Percentiles rank a stretch among this genome's conserved stretches.
Evolutionary conservation across 2,113 vertebrate species (phyloP).

Genomic region (Tachysurus vachellii): DNA sequence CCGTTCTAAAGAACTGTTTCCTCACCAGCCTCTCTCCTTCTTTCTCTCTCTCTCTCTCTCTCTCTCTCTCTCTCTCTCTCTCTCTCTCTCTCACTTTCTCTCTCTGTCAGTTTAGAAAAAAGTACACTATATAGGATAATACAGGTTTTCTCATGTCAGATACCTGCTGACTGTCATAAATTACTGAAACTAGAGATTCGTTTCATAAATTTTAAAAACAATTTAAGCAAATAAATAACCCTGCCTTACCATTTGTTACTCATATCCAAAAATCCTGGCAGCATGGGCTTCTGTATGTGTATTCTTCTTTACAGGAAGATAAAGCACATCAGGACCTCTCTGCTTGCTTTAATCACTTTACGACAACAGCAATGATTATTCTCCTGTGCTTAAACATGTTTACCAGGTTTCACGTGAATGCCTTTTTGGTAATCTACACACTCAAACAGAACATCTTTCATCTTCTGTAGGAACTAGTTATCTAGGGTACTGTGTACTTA

Average conservation of each 20-base stretch:
- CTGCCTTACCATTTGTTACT: not conserved
- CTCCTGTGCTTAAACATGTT: not conserved
- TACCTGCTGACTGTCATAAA: not conserved
- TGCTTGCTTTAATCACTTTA: constrained; percentile 13
- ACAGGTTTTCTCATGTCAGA: not conserved
- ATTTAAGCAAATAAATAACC: not conserved
- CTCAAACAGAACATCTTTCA: not conserved
- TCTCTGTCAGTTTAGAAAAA: not conserved
- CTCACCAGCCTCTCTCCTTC: not conserved
- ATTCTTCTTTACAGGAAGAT: not conserved
- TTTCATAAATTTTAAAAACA: not conserved
- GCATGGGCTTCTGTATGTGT: not conserved
- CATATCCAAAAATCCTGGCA: not conserved
- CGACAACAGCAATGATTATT: constrained; percentile 3
- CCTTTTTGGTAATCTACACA: not conserved
- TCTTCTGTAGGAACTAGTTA: not conserved
- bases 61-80: not conserved
- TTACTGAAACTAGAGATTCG: not conserved
- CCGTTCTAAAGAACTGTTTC: not conserved
- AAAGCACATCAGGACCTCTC: constrained; percentile 3
- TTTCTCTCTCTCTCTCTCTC: not conserved
- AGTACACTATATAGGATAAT: not conserved
- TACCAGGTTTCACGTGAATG: not conserved
- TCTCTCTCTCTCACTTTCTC: not conserved
- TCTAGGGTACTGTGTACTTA: not conserved